Conservation (phyloP, 2,797 vertebrate genomes). For the Urophycis tenuis region DNA sequence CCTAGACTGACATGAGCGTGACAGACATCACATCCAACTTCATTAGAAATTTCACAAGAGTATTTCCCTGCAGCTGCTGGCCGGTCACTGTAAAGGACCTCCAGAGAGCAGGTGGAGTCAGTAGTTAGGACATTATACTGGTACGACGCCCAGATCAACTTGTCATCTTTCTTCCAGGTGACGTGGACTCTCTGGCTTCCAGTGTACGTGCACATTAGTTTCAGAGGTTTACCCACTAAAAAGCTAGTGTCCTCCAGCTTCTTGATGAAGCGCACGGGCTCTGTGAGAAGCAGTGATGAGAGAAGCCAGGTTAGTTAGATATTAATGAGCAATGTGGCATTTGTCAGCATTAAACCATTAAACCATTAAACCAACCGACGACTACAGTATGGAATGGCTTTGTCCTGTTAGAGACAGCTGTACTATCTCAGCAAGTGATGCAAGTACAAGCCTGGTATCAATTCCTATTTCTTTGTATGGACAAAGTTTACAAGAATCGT, state of each 20-base stretch:
- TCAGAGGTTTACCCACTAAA: slow-evolving; percentile 76
- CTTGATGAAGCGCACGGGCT: slow-evolving; percentile 74
- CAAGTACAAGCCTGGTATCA: too few relatives aligned
- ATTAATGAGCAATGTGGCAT: slow-evolving; percentile 9
- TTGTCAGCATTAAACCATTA: slow-evolving; percentile 11
- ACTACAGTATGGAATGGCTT: slow-evolving; percentile 23
- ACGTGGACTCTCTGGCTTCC: slow-evolving; percentile 78
- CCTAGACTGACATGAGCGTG: slow-evolving; percentile 69
- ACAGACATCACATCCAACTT: slow-evolving; percentile 77
- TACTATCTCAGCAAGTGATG: neutral
- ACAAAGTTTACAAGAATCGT: too few relatives aligned
- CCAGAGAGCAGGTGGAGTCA: slow-evolving; percentile 69
- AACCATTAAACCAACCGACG: too few relatives aligned
- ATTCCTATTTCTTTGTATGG: too few relatives aligned
- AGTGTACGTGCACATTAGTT: slow-evolving; percentile 78
- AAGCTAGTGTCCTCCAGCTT: slow-evolving; percentile 77
- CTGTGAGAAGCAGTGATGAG: slow-evolving; percentile 48
- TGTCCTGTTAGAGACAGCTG: neutral
- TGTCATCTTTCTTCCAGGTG: slow-evolving; percentile 84
- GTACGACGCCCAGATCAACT: slow-evolving; percentile 77
- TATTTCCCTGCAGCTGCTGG: slow-evolving; percentile 79
- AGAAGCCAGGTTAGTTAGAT: slow-evolving; percentile 41
- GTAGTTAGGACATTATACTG: slow-evolving; percentile 57
- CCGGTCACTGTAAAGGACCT: slow-evolving; percentile 72
- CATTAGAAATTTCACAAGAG: slow-evolving; percentile 81